Conservation (phyloP, 1,140 invertebrate genomes). For the Capitella teleta region DNA sequence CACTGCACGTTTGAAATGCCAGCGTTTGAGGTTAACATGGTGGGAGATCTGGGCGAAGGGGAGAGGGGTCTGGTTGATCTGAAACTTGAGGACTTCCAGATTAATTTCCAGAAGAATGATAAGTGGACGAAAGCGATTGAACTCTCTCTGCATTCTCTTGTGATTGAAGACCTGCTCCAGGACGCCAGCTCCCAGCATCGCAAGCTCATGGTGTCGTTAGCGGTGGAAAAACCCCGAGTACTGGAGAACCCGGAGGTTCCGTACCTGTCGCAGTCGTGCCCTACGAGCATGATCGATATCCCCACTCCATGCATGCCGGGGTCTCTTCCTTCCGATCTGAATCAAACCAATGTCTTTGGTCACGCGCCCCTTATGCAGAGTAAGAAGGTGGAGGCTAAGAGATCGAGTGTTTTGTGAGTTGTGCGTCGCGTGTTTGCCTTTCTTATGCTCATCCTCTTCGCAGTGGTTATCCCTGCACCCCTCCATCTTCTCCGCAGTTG, state of each 20-base stretch:
- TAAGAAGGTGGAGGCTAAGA: slow-evolving; percentile 1
- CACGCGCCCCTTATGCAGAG: slow-evolving; percentile 18
- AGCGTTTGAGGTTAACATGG: slow-evolving; percentile 36
- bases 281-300: slow-evolving; percentile 48
- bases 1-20: slow-evolving; percentile 40
- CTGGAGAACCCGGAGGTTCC: not conserved
- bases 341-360: slow-evolving; percentile 41
- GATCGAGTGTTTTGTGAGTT: no score
- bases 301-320: slow-evolving; percentile 29
- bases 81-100: slow-evolving; percentile 67
- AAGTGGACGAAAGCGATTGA: slow-evolving; percentile 55
- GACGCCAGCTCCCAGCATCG: slow-evolving; percentile 64
- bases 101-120: slow-evolving; percentile 58
- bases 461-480: slow-evolving; percentile 51
- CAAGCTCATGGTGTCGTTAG: slow-evolving; percentile 56
- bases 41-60: slow-evolving; percentile 34
- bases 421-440: no score
- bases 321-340: slow-evolving; percentile 33
- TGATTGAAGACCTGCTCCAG: slow-evolving; percentile 77
- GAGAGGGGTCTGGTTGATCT: slow-evolving; percentile 54
- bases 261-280: slow-evolving; percentile 71
- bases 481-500: slow-evolving; percentile 55
- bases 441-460: no score
- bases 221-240: not conserved
- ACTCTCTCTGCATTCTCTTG: slow-evolving; percentile 65